A percentile compares a stretch with the other conserved stretches of the same genome.
These are phyloP conservation scores for Meiosimyza platycephala DNA, from an alignment of 2,888 invertebrate species.

Conservation along the genomic window DNA sequence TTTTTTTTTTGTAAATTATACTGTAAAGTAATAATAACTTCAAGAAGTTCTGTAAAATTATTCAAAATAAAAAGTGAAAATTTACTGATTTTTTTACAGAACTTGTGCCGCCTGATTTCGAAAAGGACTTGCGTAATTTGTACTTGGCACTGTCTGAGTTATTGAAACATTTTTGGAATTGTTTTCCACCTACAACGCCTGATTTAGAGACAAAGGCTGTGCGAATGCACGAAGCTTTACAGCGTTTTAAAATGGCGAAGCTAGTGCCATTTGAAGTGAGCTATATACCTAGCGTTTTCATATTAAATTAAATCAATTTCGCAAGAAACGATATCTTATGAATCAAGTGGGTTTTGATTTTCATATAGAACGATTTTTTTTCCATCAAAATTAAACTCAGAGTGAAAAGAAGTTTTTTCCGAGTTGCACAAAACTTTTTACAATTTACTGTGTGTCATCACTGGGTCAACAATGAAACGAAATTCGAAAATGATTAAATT, in stretches of 20 bases:
- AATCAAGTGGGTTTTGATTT: neutral
- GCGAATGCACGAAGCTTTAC: constrained; percentile 90
- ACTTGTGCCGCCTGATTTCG: constrained; percentile 84
- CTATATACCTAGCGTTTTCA: neutral
- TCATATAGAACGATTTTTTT: no score
- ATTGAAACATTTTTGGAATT: constrained; percentile 93
- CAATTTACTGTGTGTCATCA: neutral
- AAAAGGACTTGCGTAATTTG: constrained; percentile 84
- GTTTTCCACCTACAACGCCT: constrained; percentile 85
- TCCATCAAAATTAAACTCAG: neutral
- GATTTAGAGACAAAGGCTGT: constrained; percentile 82
- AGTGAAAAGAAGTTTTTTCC: neutral
- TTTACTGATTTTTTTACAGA: constrained; percentile 70
- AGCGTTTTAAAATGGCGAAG: constrained; percentile 87
- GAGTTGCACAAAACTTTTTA: neutral
- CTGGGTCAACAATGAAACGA: no score
- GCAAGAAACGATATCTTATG: neutral
- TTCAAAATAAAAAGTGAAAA: neutral
- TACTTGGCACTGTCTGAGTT: constrained; percentile 91
- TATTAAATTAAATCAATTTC: neutral
- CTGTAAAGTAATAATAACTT: neutral
- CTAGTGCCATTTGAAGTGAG: constrained; percentile 85
- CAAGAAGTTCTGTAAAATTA: constrained; percentile 1
- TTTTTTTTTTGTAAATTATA: neutral
- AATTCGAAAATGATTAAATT: no score